Percentiles rank a stretch among this genome's conserved stretches.
These are phyloP conservation scores for Melanophora roralis DNA, from an alignment of 2,888 invertebrate genomes.

Conservation along the genomic window DNA sequence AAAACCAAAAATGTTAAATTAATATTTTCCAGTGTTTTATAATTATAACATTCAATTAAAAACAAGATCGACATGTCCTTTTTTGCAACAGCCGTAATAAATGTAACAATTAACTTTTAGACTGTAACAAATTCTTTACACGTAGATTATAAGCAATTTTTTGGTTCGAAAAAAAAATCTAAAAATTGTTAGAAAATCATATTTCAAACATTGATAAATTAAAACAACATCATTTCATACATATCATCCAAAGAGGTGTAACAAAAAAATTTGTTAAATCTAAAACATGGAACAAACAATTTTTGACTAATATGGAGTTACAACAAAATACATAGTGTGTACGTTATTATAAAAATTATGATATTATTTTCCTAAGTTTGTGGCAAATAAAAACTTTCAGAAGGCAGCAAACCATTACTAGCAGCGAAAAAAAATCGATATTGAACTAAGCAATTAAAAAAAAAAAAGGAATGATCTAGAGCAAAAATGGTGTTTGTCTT, in stretches of 20 bases:
- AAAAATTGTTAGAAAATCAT: neutral
- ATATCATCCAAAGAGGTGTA: slow-evolving; percentile 42
- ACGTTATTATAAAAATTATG: slow-evolving; percentile 46
- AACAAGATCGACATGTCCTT: slow-evolving; percentile 21
- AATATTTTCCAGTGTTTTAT: slow-evolving; percentile 10
- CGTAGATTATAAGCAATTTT: slow-evolving; percentile 9
- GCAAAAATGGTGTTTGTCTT: slow-evolving; percentile 43
- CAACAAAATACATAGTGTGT: slow-evolving; percentile 22
- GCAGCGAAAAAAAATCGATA: slow-evolving; percentile 44
- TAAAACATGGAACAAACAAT: slow-evolving; percentile 55
- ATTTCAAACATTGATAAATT: slow-evolving; percentile 32
- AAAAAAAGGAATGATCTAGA: slow-evolving; percentile 44
- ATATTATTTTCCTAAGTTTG: slow-evolving; percentile 14
- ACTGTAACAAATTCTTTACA: slow-evolving; percentile 19
- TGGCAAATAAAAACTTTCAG: slow-evolving; percentile 12
- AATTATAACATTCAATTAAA: slow-evolving; percentile 36
- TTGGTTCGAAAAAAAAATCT: neutral
- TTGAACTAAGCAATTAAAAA: neutral
- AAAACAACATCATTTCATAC: slow-evolving; percentile 51
- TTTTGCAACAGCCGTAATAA: slow-evolving; percentile 11
- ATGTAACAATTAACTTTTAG: slow-evolving; percentile 6
- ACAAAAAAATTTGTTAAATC: slow-evolving; percentile 58
- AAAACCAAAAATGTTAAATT: too few species aligned
- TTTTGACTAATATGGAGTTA: slow-evolving; percentile 54
- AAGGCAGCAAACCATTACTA: slow-evolving; percentile 48